These are phyloP conservation scores for Pteruthius melanotis DNA, from an alignment of 2,113 vertebrate genomes.

Conservation along the genomic window DNA sequence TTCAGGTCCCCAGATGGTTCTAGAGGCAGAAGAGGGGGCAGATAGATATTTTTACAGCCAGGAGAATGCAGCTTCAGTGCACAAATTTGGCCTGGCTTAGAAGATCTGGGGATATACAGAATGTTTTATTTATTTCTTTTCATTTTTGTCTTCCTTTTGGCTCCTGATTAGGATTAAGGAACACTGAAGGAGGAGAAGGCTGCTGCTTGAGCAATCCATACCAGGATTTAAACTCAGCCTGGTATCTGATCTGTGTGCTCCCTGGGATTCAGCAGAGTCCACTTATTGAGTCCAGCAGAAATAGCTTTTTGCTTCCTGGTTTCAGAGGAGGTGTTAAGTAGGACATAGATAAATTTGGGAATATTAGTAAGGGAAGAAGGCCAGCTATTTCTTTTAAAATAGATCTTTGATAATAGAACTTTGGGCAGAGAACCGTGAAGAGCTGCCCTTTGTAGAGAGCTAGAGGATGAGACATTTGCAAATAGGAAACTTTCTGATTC, in stretches of 20 bases:
- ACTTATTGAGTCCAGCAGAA: constrained; percentile 21
- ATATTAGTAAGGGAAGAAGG: constrained; percentile 1
- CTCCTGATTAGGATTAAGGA: background rate
- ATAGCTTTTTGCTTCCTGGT: background rate
- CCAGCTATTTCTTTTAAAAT: background rate
- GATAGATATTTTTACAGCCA: background rate
- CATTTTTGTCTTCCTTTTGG: background rate
- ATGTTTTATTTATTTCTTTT: background rate
- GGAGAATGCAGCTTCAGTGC: background rate
- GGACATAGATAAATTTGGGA: constrained; percentile 32
- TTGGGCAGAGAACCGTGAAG: background rate
- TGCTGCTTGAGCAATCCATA: background rate
- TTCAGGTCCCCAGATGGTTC: background rate
- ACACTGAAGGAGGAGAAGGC: background rate
- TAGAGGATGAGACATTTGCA: background rate
- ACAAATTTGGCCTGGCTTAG: background rate
- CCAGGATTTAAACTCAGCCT: background rate
- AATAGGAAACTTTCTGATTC: background rate
- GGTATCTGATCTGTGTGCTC: background rate
- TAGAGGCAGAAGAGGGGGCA: constrained; percentile 9
- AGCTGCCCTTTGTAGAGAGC: background rate
- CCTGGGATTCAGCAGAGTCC: background rate
- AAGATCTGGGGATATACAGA: background rate
- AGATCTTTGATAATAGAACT: background rate
- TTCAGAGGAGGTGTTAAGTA: constrained; percentile 35